These are phyloP conservation scores for Varanus komodoensis DNA, from an alignment of 2,113 vertebrate species.

Conservation along the genomic window DNA sequence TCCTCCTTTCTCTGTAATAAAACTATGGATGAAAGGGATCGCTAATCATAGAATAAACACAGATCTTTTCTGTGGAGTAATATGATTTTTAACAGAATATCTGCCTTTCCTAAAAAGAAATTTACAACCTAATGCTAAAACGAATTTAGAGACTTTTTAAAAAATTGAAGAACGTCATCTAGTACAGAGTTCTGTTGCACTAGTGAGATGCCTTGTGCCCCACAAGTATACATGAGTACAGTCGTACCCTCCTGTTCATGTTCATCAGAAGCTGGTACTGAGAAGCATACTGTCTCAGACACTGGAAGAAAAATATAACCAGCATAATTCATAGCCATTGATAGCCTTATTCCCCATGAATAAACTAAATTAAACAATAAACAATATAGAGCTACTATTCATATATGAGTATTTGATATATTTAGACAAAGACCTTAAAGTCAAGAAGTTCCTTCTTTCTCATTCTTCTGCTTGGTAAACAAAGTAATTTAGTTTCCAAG, in stretches of 20 bases:
- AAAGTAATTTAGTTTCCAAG: not conserved
- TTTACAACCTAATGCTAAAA: not conserved
- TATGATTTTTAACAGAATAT: not conserved
- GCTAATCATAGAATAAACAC: not conserved
- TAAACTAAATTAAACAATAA: not conserved
- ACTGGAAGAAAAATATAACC: not conserved
- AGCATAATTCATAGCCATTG: not conserved
- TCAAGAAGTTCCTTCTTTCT: not conserved
- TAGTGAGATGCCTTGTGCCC: not conserved
- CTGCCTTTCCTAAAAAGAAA: not conserved
- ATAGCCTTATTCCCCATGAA: not conserved
- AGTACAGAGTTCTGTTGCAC: not conserved
- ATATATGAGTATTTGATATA: not conserved
- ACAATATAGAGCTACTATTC: not conserved
- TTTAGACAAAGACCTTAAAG: not conserved
- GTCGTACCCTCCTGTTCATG: not conserved
- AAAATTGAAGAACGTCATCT: not conserved
- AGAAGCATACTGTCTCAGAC: not conserved
- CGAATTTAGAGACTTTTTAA: not conserved
- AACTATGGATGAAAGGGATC: not conserved
- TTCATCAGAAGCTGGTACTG: not conserved
- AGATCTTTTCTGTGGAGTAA: not conserved
- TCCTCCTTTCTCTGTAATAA: not conserved
- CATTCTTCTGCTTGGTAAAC: not conserved
- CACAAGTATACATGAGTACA: not conserved